These are phyloP conservation scores for Lagocephalus sceleratus DNA, from an alignment of 2,797 vertebrate species.

Conservation along the genomic window DNA sequence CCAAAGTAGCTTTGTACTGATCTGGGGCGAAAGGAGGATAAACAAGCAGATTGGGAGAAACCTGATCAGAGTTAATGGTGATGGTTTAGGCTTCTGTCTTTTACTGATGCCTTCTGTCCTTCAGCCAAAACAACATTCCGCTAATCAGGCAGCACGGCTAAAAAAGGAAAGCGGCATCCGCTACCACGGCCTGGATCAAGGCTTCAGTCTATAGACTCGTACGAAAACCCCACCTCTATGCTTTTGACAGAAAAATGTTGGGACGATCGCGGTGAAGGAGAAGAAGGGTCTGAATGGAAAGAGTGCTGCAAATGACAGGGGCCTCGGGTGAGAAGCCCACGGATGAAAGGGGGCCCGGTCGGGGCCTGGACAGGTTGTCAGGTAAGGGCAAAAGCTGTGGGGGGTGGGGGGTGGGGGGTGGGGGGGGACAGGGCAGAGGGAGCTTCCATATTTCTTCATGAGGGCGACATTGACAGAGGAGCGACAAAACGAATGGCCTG, in stretches of 20 bases:
- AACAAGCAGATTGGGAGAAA: slow-evolving; percentile 72
- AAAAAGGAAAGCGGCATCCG: slow-evolving; percentile 13
- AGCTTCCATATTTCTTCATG: slow-evolving; percentile 82
- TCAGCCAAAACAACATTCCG: slow-evolving; percentile 54
- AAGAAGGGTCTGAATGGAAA: slow-evolving; percentile 3
- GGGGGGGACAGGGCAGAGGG: slow-evolving; percentile 53
- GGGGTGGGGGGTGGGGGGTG: slow-evolving; percentile 50
- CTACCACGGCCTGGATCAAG: slow-evolving; percentile 1
- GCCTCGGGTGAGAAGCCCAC: slow-evolving; percentile 25
- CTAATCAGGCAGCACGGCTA: slow-evolving; percentile 46
- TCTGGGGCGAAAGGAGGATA: slow-evolving; percentile 66
- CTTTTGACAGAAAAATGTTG: slow-evolving; percentile 9
- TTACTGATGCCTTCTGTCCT: slow-evolving; percentile 51
- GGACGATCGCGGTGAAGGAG: slow-evolving; percentile 4
- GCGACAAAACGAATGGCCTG: slow-evolving; percentile 79
- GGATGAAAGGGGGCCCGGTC: slow-evolving; percentile 19
- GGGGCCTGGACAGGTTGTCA: slow-evolving; percentile 53
- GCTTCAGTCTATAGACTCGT: slow-evolving; percentile 11
- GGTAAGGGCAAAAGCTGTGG: slow-evolving; percentile 61
- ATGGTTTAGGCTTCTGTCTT: slow-evolving; percentile 66
- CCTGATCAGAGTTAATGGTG: slow-evolving; percentile 72
- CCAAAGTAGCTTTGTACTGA: slow-evolving; percentile 72
- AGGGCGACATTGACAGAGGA: slow-evolving; percentile 76
- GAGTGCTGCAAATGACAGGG: slow-evolving; percentile 10
- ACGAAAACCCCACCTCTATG: slow-evolving; percentile 13